phyloP scores from a whole-genome alignment of 2,797 vertebrate species.

The Anas bahamensis region DNA sequence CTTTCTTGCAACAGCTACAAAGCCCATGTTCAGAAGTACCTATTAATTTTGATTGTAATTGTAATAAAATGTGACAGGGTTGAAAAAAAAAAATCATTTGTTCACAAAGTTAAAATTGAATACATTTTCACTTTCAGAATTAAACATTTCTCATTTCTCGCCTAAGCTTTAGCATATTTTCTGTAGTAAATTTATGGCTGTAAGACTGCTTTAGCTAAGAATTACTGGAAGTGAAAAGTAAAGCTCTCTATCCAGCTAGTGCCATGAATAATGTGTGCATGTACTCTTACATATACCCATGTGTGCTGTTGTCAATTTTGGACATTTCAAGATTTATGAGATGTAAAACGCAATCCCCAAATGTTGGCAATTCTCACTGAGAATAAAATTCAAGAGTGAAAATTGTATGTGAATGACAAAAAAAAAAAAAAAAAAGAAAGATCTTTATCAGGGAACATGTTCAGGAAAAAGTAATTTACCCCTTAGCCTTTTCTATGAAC shows the following conservation, averaged over 20 bases:
- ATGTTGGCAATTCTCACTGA: neutral
- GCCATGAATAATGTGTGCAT: conserved; percentile 45
- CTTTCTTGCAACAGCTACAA: neutral
- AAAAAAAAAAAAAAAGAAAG: neutral
- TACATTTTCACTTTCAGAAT: conserved; percentile 48
- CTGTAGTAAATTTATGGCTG: conserved; percentile 5
- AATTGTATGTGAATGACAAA: neutral
- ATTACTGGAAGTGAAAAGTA: conserved; percentile 15
- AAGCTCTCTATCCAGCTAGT: neutral
- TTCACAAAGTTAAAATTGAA: conserved; percentile 17
- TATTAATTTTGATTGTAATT: neutral
- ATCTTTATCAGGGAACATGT: neutral
- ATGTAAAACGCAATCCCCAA: conserved; percentile 19
- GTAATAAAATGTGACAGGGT: neutral
- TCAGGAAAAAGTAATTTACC: neutral
- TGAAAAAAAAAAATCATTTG: neutral
- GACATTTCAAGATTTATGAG: neutral
- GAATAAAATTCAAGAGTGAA: neutral
- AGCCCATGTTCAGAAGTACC: neutral
- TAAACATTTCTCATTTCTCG: conserved; percentile 43
- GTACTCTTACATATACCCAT: conserved; percentile 40
- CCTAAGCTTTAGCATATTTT: conserved; percentile 32
- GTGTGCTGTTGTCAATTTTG: conserved; percentile 54
- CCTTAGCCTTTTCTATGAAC: neutral
- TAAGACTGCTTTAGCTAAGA: conserved; percentile 30